phyloP scores from a whole-genome alignment of 1,140 invertebrate genomes.

The Oscheius sp. region DNA sequence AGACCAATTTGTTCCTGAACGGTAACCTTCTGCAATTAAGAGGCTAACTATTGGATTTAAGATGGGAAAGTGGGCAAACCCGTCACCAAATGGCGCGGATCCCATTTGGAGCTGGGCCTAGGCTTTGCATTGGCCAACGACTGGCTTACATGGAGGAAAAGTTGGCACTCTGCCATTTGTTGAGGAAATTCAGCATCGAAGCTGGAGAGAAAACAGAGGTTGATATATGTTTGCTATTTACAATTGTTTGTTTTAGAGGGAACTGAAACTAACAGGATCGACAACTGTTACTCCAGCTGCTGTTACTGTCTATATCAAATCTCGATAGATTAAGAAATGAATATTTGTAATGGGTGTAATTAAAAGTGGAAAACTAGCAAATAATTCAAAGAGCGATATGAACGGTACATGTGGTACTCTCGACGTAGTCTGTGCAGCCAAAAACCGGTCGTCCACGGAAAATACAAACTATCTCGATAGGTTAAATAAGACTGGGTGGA shows the following conservation, averaged over 20 bases:
- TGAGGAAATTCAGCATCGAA: conserved; percentile 45
- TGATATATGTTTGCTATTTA: neutral
- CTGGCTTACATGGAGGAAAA: conserved; percentile 58
- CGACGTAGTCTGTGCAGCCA: no score
- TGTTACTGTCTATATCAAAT: conserved; percentile 27
- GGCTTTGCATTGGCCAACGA: conserved; percentile 58
- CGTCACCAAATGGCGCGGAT: conserved; percentile 31
- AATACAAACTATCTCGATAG: no score
- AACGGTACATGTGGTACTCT: no score
- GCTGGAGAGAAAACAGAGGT: conserved; percentile 40
- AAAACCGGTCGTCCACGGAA: no score
- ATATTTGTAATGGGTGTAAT: no score
- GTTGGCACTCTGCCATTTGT: conserved; percentile 48
- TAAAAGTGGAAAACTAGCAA: no score
- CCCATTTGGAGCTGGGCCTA: conserved; percentile 55
- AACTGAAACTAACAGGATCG: conserved; percentile 37
- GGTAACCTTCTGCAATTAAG: neutral
- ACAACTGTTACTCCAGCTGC: conserved; percentile 34
- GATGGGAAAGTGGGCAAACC: conserved; percentile 11
- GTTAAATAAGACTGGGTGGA: no score
- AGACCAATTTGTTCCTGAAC: conserved; percentile 30
- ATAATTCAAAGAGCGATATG: no score
- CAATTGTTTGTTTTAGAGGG: conserved; percentile 28
- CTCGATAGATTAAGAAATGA: no score
- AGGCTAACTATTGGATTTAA: neutral